Evolutionary conservation across 2,888 invertebrate genomes (phyloP).

Genomic region (Drymonia ruficornis): DNA sequence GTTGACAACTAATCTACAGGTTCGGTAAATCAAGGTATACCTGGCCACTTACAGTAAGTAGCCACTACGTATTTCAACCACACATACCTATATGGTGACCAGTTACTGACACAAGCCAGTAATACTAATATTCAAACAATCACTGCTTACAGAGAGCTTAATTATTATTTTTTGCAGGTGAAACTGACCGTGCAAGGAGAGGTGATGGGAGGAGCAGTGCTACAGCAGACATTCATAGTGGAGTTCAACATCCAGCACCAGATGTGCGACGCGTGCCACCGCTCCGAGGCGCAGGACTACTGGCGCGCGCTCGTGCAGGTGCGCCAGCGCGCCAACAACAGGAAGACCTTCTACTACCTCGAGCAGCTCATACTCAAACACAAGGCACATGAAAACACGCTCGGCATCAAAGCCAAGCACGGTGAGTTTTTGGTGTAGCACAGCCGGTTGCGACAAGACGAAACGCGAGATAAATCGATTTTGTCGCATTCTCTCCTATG

Average conservation of each 20-base stretch:
- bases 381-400: conserved; percentile 94
- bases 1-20: background rate
- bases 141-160: too few species aligned
- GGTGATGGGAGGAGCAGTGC: conserved; percentile 94
- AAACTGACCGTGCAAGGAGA: conserved; percentile 98
- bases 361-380: conserved; percentile 99
- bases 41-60: too few species aligned
- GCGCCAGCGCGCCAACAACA: conserved; percentile 94
- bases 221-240: conserved; percentile 98
- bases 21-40: too few species aligned
- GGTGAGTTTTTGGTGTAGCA: too few species aligned
- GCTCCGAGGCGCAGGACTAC: conserved; percentile 98
- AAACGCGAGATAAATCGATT: too few species aligned
- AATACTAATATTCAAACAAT: too few species aligned
- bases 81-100: too few species aligned
- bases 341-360: conserved; percentile 98
- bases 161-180: conserved; percentile 70
- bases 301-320: conserved; percentile 98
- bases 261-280: conserved; percentile 99
- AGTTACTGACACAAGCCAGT: too few species aligned
- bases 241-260: conserved; percentile 96
- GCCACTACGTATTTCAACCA: too few species aligned
- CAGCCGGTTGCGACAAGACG: too few species aligned
- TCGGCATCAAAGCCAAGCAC: conserved; percentile 94
- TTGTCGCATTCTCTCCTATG: too few species aligned